phyloP scores from a whole-genome alignment of 2,797 vertebrate species.

The Avahi laniger region DNA sequence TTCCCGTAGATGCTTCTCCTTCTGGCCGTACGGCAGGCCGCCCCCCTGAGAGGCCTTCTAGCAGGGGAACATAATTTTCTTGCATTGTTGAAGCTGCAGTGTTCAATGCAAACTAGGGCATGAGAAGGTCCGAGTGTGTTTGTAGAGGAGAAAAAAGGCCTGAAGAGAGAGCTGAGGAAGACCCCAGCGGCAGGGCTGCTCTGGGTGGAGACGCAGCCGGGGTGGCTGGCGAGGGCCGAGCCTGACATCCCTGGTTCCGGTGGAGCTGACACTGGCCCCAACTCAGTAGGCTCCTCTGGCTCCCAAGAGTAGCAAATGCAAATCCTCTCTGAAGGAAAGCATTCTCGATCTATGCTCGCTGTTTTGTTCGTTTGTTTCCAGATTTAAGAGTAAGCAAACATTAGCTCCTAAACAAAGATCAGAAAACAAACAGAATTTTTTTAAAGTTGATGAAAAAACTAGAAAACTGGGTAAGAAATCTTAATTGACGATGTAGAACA shows the following conservation, averaged over 20 bases:
- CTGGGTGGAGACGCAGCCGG: neutral
- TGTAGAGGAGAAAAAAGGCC: neutral
- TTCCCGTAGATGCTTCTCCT: neutral
- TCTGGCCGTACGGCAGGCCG: neutral
- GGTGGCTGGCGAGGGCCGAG: neutral
- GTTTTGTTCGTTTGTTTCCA: neutral
- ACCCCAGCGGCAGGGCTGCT: neutral
- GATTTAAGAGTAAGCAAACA: neutral
- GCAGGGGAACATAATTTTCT: neutral
- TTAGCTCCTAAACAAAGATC: neutral
- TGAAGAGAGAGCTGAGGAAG: neutral
- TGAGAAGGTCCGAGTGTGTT: neutral
- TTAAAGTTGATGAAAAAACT: neutral
- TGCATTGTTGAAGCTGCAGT: neutral
- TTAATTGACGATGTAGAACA: neutral
- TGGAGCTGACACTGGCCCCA: neutral
- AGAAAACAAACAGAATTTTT: neutral
- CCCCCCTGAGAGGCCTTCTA: neutral
- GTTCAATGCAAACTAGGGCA: neutral
- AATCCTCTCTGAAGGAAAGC: neutral
- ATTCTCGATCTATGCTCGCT: neutral
- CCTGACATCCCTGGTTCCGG: neutral
- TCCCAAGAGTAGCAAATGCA: neutral
- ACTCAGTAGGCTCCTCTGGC: neutral
- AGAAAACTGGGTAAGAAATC: neutral